Percentiles rank a stretch among this genome's conserved stretches.
phyloP scores from a whole-genome alignment of 2,113 vertebrate species.

The Sinocyclocheilus grahami region DNA sequence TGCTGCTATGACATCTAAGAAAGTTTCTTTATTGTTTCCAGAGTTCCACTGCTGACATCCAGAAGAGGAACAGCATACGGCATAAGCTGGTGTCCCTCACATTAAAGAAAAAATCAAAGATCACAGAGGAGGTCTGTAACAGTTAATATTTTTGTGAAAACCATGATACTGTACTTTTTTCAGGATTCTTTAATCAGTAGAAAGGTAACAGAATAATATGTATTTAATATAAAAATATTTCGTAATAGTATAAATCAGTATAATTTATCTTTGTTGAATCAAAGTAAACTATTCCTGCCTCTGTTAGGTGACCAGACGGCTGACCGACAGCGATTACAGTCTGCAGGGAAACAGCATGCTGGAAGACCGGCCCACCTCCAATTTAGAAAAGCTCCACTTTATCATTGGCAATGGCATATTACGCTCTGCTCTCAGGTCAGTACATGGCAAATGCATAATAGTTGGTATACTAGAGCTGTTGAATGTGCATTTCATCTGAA shows the following conservation, averaged over 20 bases:
- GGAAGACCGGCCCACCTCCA: constrained; percentile 95
- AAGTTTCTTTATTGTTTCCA: constrained; percentile 58
- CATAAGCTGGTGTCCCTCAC: constrained; percentile 97
- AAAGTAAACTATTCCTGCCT: not conserved
- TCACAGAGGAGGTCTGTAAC: constrained; percentile 90
- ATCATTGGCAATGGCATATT: constrained; percentile 97
- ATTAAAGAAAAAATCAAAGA: constrained; percentile 96
- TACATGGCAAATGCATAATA: not conserved
- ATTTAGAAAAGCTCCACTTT: constrained; percentile 98
- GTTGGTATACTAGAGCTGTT: not conserved
- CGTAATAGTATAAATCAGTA: no score
- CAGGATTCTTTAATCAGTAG: no score
- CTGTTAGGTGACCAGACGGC: constrained; percentile 89
- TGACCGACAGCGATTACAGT: constrained; percentile 86
- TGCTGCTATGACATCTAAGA: not conserved
- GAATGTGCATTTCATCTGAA: not conserved
- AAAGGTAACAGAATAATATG: no score
- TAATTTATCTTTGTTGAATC: not conserved
- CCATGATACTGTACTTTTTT: no score
- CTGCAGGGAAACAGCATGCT: constrained; percentile 96
- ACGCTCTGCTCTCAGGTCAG: constrained; percentile 86
- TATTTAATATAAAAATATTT: no score
- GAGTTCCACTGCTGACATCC: constrained; percentile 81
- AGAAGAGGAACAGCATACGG: constrained; percentile 90
- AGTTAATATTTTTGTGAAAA: no score